Evolutionary conservation across 2,113 vertebrate genomes (phyloP), one percentile per base, ranked within the genome.

Genomic region (Lophura nycthemera): DNA sequence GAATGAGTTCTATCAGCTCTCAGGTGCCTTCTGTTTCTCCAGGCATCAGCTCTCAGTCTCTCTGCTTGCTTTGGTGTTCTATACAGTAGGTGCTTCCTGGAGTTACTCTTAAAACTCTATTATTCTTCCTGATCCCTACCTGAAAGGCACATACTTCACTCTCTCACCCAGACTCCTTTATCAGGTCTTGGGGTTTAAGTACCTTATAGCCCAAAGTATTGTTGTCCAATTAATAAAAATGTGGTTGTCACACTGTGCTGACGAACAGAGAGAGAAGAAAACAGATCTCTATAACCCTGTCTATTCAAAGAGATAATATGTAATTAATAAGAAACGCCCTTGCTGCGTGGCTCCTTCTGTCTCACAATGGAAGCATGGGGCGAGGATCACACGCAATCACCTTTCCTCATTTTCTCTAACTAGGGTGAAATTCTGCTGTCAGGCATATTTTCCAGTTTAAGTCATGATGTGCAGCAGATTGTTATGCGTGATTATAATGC

Each of bases 371-470:
- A 76, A 61, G 48, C 38, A 61, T 2, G 50, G 89, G 82, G 61
- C 82, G 91, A 70, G 72, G 87, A 92, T 95, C 86, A 52, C 69
- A 73, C 63, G 48, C 76, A 69, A 27, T 92, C 84, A 95, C 93
- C 93, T 94, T 92, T 96, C 65, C 88, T 92, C 77, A 69, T 86
- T 94, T 94, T 75, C 63, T 94, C 83, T 93, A 96, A 95, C 25
- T 27, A 92, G 94, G 91, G 73, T 95, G 94, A 97, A 97, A 96
- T 93, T 74, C 90, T 36, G 22, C 90, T 84, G 86, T 96, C 90
- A 95, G 84, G 93, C 84, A 6, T 93, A 69, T 95, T 92, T 95
- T 96, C 90, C 91, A 90, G 48, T 89, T 90, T 63, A 72, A 95
- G 83, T 85, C 0, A 0, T 91, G 89, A 92, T 66, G 86, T 83